Percentiles rank a stretch among this genome's conserved stretches.
These are phyloP conservation scores for Neoascia interrupta DNA, from an alignment of 2,888 invertebrate genomes.

Conservation along the genomic window DNA sequence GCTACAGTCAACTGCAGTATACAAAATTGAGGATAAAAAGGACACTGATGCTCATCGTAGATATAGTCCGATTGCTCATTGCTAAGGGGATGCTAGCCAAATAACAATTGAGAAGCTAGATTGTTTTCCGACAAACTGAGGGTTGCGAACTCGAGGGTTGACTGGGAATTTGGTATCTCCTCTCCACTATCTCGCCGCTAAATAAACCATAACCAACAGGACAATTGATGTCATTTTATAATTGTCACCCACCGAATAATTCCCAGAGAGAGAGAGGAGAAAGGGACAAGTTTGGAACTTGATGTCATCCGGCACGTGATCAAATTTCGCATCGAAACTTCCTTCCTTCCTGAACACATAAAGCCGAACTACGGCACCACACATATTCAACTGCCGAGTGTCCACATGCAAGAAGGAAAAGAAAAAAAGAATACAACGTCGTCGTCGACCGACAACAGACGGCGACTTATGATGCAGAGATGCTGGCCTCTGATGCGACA, in stretches of 20 bases:
- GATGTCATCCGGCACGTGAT: constrained; percentile 70
- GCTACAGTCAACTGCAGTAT: not conserved
- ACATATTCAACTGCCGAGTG: not conserved
- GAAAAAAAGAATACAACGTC: not conserved
- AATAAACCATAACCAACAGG: constrained; percentile 69
- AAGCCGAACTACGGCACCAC: constrained; percentile 6
- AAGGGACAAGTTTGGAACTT: constrained; percentile 47
- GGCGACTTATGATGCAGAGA: not conserved
- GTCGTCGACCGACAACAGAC: not conserved
- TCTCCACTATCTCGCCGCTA: constrained; percentile 62
- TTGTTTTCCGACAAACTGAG: constrained; percentile 23
- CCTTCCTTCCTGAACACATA: constrained; percentile 66
- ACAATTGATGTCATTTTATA: constrained; percentile 69
- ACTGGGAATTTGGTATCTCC: constrained; percentile 28
- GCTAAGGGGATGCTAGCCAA: constrained; percentile 24
- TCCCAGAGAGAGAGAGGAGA: constrained; percentile 6
- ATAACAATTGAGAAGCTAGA: constrained; percentile 57
- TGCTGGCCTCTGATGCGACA: constrained; percentile 39
- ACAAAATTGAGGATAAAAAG: not conserved
- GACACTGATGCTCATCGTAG: constrained; percentile 20
- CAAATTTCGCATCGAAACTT: constrained; percentile 69
- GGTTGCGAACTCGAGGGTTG: constrained; percentile 40
- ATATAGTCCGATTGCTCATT: not conserved
- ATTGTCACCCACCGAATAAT: constrained; percentile 67
- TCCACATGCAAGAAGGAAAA: not conserved